Percentiles rank a stretch among this genome's conserved stretches.
Conservation (phyloP, 1,140 invertebrate genomes). For the Diabrotica virgifera region DNA sequence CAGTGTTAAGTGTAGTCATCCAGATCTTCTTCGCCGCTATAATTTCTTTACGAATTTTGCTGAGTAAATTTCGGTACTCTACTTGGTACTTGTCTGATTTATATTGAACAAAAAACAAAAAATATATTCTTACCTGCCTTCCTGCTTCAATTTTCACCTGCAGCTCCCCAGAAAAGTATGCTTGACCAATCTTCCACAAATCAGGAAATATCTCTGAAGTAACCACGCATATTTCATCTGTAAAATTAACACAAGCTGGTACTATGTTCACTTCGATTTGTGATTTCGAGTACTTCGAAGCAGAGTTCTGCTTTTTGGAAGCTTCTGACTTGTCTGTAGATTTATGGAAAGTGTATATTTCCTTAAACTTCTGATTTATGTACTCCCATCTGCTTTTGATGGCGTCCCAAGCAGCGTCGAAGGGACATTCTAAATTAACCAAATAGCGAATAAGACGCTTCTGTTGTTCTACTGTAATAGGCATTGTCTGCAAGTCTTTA, state of each 20-base stretch:
- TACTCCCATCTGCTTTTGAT: conserved; percentile 78
- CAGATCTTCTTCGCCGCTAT: no score
- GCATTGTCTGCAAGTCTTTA: conserved; percentile 82
- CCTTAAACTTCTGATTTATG: conserved; percentile 63
- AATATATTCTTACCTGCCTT: conserved; percentile 7
- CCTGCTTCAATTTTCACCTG: conserved; percentile 62
- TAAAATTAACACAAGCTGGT: conserved; percentile 62
- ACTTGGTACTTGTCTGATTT: not conserved
- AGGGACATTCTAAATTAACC: conserved; percentile 67
- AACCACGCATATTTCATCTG: conserved; percentile 70
- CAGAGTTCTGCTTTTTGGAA: conserved; percentile 26
- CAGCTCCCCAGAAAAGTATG: conserved; percentile 84
- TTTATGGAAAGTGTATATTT: conserved; percentile 59
- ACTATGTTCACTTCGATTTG: conserved; percentile 43
- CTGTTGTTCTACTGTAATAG: conserved; percentile 88
- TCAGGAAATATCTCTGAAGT: conserved; percentile 73
- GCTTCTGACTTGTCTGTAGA: conserved; percentile 46
- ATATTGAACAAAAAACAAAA: not conserved
- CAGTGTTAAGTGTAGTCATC: no score
- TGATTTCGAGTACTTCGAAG: conserved; percentile 39
- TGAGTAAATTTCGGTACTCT: not conserved
- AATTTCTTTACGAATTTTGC: no score
- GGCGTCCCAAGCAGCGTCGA: conserved; percentile 92
- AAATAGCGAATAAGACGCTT: conserved; percentile 83
- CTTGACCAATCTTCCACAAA: conserved; percentile 85